Base-by-base conservation (phyloP, 2,797 vertebrate genomes). In the Pteronotus mesoamericanus region DNA sequence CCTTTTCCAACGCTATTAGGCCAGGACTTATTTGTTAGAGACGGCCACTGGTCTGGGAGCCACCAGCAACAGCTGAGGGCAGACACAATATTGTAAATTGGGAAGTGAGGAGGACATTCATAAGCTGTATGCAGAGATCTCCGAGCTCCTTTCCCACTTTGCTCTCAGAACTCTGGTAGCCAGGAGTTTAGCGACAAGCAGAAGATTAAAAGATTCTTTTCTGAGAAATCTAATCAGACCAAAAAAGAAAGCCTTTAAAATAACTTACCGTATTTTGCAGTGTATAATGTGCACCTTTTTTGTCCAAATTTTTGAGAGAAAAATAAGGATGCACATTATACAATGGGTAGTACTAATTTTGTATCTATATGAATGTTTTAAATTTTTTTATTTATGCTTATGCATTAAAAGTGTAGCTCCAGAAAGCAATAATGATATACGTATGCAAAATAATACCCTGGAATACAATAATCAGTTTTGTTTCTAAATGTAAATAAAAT, bases 181-280 rank as follows among this genome's bases (percentile, higher is more conserved):
- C 32, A 85, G 24, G 7, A 78, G 18, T 84, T 85, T 34, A 94
- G 19, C 74, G 46, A 86, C 3, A 93, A 92, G n/a, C 18, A 89
- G 68, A 93, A 86, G 51, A 88, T 83, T 71, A 83, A 88, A 89
- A 79, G 48, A 91, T 37, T 91, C 11, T 84, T 93, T 94, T 88
- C 80, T 82, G 55, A 57, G n/a, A 93, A 91, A 84, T 72, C 14
- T 94, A 83, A 83, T 95, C 18, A 97, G n/a, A 82, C 89, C 5
- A 94, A 75, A 74, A 95, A 91, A 85, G 78, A 87, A 94, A 95
- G 32, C 15, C 53, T 91, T 85, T 66, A 97, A 91, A 53, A 83
- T 57, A n/a, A 85, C 59, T 96, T 91, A 15, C 59, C 2, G 5
- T 61, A 61, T 61, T 61, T 59, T 61, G 59, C 26, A 32, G 29